Base-by-base conservation (phyloP, 2,888 invertebrate species). In the Eledona agricola region DNA sequence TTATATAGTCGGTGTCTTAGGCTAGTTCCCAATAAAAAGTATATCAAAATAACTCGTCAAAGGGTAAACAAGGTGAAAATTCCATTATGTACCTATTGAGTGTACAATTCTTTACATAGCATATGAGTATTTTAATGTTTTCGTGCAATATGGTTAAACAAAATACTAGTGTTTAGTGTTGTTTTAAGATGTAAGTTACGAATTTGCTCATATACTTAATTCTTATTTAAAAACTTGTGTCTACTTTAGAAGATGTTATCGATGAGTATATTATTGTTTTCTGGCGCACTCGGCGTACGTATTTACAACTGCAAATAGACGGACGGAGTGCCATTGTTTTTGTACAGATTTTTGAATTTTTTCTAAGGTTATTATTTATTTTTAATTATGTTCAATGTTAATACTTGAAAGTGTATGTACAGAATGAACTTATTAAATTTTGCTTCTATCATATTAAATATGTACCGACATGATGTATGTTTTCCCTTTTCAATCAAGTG, bases 401-500 rank as follows among this genome's bases (percentile, higher is more conserved):
- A 43, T 6, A 17, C 12, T 43, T 51, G 16, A 51, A 49, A 54
- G 35, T 57, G 54, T 62, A 60, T 58, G 62, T 63, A 63, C 47
- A 59, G 37, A 54, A 29, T 19, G 13, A 45, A 49, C 49, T 53
- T 49, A 55, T 51, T 54, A 51, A 63, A 54, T 57, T 59, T 63
- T 64, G 62, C 62, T 64, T 67, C 59, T 57, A 55, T 58, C 51
- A 59, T 51, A 60, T 54, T 59, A 47, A 57, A 60, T 49, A 59
- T 60, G 59, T 63, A 64, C 62, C 57, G 22, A 55, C 47, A 47
- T 49, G 40, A 50, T 57, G 51, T 55, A 51, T 66, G 63, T 66
- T 67, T 67, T 68, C 63, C 63, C 65, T 62, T 64, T 66, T 64
- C 65, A 66, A 64, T 67, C 66, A 67, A 69, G 64, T 67, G 66